Percentiles rank a stretch among this genome's conserved stretches.
phyloP scores from a whole-genome alignment of 2,888 invertebrate genomes.

The Plagodis pulveraria region DNA sequence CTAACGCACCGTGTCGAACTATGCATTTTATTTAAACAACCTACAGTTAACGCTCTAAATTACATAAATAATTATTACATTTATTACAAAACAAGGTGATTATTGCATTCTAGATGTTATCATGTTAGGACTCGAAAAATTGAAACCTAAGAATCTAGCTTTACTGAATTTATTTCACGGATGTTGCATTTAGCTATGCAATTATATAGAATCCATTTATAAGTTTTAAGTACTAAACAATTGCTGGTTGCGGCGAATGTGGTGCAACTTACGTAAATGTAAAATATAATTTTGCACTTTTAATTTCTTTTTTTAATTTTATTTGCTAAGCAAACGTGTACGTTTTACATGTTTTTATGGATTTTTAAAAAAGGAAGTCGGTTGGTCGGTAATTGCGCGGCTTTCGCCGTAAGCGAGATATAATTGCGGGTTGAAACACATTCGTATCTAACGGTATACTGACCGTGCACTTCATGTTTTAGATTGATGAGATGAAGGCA shows the following conservation, averaged over 20 bases:
- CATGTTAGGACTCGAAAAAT: conserved; percentile 35
- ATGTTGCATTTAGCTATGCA: conserved; percentile 55
- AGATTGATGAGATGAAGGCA: conserved; percentile 15
- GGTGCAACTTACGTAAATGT: conserved; percentile 46
- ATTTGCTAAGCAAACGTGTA: background rate
- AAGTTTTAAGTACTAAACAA: conserved; percentile 56
- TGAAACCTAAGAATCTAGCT: conserved; percentile 32
- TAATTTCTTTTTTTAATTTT: background rate
- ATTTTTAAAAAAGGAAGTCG: conserved; percentile 17
- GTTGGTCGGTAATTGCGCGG: conserved; percentile 7
- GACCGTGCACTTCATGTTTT: conserved; percentile 4
- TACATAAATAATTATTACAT: conserved; percentile 4
- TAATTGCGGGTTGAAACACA: conserved; percentile 28
- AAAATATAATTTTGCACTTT: conserved; percentile 48
- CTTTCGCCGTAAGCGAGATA: conserved; percentile 32
- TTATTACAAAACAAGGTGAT: conserved; percentile 28
- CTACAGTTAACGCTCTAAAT: too few species aligned
- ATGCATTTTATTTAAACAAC: too few species aligned
- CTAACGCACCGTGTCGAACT: too few species aligned
- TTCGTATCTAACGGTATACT: conserved; percentile 16
- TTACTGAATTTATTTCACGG: conserved; percentile 67
- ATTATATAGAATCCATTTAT: conserved; percentile 55
- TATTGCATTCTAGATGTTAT: conserved; percentile 18
- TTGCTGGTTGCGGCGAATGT: conserved; percentile 37
- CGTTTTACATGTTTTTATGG: conserved; percentile 17